Base-by-base conservation (phyloP, 23 tunicate genomes). In the Diplosoma virens region DNA sequence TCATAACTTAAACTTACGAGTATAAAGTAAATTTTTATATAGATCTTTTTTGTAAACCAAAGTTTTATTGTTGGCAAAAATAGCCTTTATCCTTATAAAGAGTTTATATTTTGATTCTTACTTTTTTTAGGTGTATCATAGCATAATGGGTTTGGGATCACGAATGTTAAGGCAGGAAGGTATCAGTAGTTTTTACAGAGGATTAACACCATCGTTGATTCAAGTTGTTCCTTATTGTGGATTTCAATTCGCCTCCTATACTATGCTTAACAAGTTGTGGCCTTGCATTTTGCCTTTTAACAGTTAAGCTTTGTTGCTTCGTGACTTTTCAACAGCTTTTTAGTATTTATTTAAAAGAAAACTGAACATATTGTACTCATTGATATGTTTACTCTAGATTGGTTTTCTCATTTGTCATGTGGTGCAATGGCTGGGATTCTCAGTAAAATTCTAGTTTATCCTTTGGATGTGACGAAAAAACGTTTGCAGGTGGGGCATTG, bases 391-490 rank as follows among this genome's bases (percentile, higher is more conserved):
- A n/a, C n/a, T 55, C 35, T 54, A 61, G 69, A 35, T 61, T 61
- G 69, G 69, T 61, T 61, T 61, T 61, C 69, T 29, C 69, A 89
- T 26, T 69, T 83, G 1, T 4, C 79, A 22, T 89, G 96, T 79
- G 96, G 96, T 6, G 85, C 71, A 0, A 71, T 73, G 23, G 82
- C 96, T 33, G 96, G 96, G 29, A 33, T 89, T 9, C 7, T 79
- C 31, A 63, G 85, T 26, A 89, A 89, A 79, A 35, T 79, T 47
- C 22, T 66, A 30, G 82, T 83, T 21, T 89, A 89, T 79, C 96
- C 96, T 9, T 32, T 89, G 0, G 96, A 89, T 78, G 85, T 89
- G 3, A 66, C 79, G 7, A 89, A 89, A 53, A 89, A 89, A 54
- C 46, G 96, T 71, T 55, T 89, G 52, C 96, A 89, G 96, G 96